These are phyloP conservation scores for Poeciliopsis prolifica DNA, from an alignment of 2,113 vertebrate species.

Conservation along the genomic window DNA sequence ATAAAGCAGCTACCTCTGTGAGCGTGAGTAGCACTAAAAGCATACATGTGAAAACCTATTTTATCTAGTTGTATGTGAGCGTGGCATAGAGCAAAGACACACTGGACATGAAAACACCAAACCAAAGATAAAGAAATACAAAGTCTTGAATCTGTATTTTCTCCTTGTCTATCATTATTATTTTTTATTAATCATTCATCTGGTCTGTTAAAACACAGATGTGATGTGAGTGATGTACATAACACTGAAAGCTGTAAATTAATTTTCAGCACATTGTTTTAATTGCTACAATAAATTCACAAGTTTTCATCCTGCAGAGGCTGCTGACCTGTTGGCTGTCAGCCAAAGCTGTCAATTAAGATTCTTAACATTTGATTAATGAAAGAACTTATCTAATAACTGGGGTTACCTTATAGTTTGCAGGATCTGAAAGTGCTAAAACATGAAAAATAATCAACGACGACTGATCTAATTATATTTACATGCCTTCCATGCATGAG, in stretches of 20 bases:
- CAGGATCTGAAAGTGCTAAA: constrained; percentile 31
- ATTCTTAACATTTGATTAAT: constrained; percentile 25
- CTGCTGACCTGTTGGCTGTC: constrained; percentile 32
- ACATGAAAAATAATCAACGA: constrained; percentile 48
- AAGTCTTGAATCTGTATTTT: constrained; percentile 25
- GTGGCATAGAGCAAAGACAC: constrained; percentile 10
- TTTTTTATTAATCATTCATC: constrained; percentile 8
- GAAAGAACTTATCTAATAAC: constrained; percentile 47
- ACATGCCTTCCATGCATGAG: constrained; percentile 21
- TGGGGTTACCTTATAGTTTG: constrained; percentile 48
- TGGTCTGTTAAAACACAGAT: not conserved
- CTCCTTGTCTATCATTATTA: not conserved
- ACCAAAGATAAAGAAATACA: constrained; percentile 25
- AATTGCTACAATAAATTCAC: not conserved
- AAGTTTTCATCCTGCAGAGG: constrained; percentile 11
- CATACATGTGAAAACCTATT: constrained; percentile 9
- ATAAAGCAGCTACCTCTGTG: constrained; percentile 44
- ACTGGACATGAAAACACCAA: constrained; percentile 40
- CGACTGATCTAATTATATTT: constrained; percentile 37
- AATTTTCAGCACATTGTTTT: not conserved
- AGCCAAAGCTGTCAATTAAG: constrained; percentile 50
- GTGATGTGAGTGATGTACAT: not conserved
- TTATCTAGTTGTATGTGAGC: constrained; percentile 13
- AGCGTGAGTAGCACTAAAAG: not conserved
- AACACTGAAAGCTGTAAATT: constrained; percentile 9